phyloP scores from a whole-genome alignment of 2,797 vertebrate genomes.

The Parauchenoglanis ngamensis region DNA sequence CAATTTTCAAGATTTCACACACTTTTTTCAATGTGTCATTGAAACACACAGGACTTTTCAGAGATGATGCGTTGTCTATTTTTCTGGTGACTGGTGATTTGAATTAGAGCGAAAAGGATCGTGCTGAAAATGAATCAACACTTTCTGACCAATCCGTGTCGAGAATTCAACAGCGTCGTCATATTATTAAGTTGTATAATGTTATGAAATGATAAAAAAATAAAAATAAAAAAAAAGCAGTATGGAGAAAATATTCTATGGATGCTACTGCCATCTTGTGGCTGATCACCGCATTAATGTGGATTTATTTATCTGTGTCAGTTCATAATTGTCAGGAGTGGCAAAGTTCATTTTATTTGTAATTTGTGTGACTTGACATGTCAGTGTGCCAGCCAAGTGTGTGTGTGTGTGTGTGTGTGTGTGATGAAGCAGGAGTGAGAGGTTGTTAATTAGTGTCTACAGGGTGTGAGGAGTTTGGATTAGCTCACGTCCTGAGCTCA shows the following conservation, averaged over 20 bases:
- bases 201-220: background rate
- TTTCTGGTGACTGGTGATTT: background rate
- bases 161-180: background rate
- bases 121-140: background rate
- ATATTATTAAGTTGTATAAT: background rate
- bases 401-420: slow-evolving; percentile 9
- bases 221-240: no score
- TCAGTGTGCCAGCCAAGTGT: background rate
- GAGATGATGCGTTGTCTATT: no score
- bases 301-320: slow-evolving; percentile 18
- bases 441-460: slow-evolving; percentile 35
- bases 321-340: slow-evolving; percentile 17
- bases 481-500: slow-evolving; percentile 52
- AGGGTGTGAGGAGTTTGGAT: slow-evolving; percentile 51
- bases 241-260: background rate
- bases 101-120: background rate
- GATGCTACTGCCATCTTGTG: slow-evolving; percentile 53
- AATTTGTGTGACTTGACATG: background rate
- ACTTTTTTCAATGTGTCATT: no score
- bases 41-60: no score
- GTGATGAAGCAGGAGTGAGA: background rate
- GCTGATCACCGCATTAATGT: background rate
- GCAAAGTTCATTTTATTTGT: background rate
- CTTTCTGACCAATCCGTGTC: no score
- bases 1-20: no score